Conservation (phyloP, 2,888 invertebrate genomes). For the Oxytorus armatus region DNA sequence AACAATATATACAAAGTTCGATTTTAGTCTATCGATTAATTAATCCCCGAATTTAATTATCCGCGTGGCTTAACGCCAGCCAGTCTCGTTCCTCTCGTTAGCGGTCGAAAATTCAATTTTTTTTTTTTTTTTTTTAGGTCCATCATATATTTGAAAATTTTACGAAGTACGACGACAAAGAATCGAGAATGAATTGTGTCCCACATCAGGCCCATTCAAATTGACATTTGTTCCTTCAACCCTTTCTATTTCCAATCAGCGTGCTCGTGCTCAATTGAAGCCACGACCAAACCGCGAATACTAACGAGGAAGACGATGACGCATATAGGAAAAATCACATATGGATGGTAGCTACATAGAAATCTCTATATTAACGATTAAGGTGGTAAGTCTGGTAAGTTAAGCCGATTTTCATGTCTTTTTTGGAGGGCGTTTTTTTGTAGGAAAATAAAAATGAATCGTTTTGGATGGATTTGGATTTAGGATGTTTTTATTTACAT, state of each 20-base stretch:
- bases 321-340: too few species aligned
- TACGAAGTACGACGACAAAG: neutral
- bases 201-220: slow-evolving; percentile 51
- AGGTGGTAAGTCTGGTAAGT: too few species aligned
- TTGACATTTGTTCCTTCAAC: slow-evolving; percentile 43
- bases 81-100: slow-evolving; percentile 6
- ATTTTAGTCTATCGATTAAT: slow-evolving; percentile 45
- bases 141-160: slow-evolving; percentile 33
- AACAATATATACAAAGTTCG: slow-evolving; percentile 8
- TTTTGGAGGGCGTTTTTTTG: too few species aligned
- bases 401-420: too few species aligned
- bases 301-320: slow-evolving; percentile 56
- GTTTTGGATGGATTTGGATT: too few species aligned
- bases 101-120: slow-evolving; percentile 38
- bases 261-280: slow-evolving; percentile 59
- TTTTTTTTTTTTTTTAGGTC: neutral
- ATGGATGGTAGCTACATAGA: too few species aligned
- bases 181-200: slow-evolving; percentile 4
- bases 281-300: slow-evolving; percentile 61
- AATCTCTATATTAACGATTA: too few species aligned
- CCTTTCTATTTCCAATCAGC: slow-evolving; percentile 63
- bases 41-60: slow-evolving; percentile 60
- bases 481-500: too few species aligned
- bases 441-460: too few species aligned
- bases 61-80: slow-evolving; percentile 5